These are phyloP conservation scores for Serrognathus titanus DNA, from an alignment of 2,888 invertebrate species.

Conservation along the genomic window DNA sequence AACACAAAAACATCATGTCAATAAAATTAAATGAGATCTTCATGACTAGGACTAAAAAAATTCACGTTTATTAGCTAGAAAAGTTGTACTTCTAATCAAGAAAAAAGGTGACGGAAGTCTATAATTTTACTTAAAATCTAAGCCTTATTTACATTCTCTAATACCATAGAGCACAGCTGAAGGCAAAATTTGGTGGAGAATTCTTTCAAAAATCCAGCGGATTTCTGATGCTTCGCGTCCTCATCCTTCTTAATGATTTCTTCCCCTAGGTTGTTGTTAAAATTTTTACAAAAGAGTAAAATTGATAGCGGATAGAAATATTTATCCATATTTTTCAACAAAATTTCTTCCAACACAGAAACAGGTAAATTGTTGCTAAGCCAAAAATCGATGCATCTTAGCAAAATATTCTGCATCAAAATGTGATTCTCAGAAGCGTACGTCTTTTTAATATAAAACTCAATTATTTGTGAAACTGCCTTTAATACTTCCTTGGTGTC, in stretches of 20 bases:
- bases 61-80: neutral
- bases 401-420: slow-evolving; percentile 48
- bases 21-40: slow-evolving; percentile 4
- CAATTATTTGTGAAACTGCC: slow-evolving; percentile 41
- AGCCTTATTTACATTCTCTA: slow-evolving; percentile 47
- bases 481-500: slow-evolving; percentile 40
- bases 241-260: slow-evolving; percentile 37
- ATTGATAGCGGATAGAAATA: slow-evolving; percentile 50
- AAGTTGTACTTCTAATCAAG: neutral
- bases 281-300: slow-evolving; percentile 49
- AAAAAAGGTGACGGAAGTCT: neutral
- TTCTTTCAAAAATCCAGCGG: slow-evolving; percentile 47
- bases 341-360: slow-evolving; percentile 42
- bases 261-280: slow-evolving; percentile 42
- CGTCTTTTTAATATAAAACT: slow-evolving; percentile 47
- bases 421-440: slow-evolving; percentile 48
- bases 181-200: slow-evolving; percentile 51
- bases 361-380: slow-evolving; percentile 45
- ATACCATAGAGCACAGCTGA: slow-evolving; percentile 49
- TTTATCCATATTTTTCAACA: slow-evolving; percentile 49
- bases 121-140: slow-evolving; percentile 24
- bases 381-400: slow-evolving; percentile 50
- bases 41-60: slow-evolving; percentile 6
- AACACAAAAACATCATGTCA: neutral
- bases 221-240: slow-evolving; percentile 34